A percentile compares a stretch with the other conserved stretches of the same genome.
Evolutionary conservation across 2,113 vertebrate species (phyloP).

Genomic region (Mionectes macconnelli): DNA sequence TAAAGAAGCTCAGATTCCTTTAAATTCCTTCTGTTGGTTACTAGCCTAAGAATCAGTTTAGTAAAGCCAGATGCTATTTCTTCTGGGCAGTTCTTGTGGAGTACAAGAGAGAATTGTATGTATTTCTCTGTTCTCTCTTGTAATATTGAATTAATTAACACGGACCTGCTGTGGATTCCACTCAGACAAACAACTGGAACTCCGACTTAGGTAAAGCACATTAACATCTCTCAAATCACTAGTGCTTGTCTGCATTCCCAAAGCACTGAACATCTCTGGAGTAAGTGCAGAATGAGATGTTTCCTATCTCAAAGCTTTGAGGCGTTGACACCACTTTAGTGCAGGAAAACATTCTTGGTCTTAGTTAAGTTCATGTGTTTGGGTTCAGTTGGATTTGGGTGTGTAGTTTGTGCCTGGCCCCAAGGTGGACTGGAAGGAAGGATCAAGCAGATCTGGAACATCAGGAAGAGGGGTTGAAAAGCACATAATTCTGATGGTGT

Average conservation of each 20-base stretch:
- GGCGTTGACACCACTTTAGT: not conserved
- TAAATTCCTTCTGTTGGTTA: not conserved
- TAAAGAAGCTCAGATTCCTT: not conserved
- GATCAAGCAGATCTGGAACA: rapidly evolving
- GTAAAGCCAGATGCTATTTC: not conserved
- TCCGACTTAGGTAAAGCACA: not conserved
- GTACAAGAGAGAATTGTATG: not conserved
- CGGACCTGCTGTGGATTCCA: not conserved
- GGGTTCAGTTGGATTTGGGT: not conserved
- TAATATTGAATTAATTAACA: not conserved
- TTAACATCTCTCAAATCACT: not conserved
- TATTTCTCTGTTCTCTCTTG: not conserved
- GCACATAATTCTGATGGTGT: not conserved
- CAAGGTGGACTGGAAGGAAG: not conserved
- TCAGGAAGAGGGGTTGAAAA: not conserved
- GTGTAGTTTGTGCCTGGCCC: not conserved
- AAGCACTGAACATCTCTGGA: not conserved
- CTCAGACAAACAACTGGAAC: not conserved
- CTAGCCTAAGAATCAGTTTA: not conserved
- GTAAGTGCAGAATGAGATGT: not conserved
- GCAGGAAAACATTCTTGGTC: not conserved
- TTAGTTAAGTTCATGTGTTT: not conserved
- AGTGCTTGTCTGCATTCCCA: not conserved
- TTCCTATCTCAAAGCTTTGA: not conserved
- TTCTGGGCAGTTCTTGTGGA: not conserved